Conservation (phyloP, 2,113 vertebrate genomes). For the Hepsetus odoe region DNA sequence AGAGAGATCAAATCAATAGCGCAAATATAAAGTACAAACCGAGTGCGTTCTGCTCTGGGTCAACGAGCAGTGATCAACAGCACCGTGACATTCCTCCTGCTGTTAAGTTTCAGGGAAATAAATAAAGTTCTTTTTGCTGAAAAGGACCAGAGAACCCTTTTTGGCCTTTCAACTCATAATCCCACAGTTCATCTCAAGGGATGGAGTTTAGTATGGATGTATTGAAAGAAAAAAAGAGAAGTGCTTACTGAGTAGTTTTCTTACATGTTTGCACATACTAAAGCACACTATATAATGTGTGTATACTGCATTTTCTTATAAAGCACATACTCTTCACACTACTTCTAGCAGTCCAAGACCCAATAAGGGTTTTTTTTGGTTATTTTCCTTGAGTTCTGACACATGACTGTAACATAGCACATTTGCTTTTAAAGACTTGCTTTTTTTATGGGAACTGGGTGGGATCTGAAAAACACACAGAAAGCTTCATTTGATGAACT, state of each 20-base stretch:
- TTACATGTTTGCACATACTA: too few relatives aligned
- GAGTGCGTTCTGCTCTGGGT: not conserved
- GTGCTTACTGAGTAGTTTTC: too few relatives aligned
- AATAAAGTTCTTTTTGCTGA: too few relatives aligned
- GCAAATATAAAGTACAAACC: not conserved
- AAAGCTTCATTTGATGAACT: conserved; percentile 33
- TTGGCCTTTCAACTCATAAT: not conserved
- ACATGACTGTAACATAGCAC: conserved; percentile 1
- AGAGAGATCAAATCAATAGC: not conserved
- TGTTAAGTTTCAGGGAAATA: not conserved
- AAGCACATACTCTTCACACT: too few relatives aligned
- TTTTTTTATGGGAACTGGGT: conserved; percentile 49
- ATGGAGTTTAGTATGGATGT: not conserved
- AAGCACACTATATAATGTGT: too few relatives aligned
- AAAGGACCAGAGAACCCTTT: too few relatives aligned
- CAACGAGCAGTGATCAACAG: not conserved
- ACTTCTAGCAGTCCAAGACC: too few relatives aligned
- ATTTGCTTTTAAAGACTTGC: conserved; percentile 19
- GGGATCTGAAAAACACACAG: conserved; percentile 46
- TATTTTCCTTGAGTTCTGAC: not conserved
- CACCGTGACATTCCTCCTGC: not conserved
- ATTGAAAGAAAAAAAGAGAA: not conserved
- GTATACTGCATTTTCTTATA: too few relatives aligned
- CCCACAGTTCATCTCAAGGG: not conserved
- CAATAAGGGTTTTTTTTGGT: too few relatives aligned